Evolutionary conservation across 37 sponge, comb jelly and placozoan genomes (phyloP).

Genomic region (Chondrosia reniformis): DNA sequence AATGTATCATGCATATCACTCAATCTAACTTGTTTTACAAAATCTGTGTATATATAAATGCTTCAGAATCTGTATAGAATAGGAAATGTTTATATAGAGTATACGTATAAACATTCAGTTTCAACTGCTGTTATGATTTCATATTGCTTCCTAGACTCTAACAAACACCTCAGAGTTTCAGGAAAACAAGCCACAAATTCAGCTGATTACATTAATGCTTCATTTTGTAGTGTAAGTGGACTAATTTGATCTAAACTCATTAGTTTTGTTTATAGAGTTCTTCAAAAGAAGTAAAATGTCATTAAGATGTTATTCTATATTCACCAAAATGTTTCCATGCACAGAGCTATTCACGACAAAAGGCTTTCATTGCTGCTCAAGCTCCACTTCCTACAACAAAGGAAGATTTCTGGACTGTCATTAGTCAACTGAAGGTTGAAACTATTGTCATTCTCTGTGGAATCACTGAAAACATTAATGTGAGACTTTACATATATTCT

Average conservation of each 20-base stretch:
- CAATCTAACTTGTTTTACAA: not conserved
- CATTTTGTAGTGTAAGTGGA: not conserved
- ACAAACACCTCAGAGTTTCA: too few species aligned
- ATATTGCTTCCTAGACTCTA: too few species aligned
- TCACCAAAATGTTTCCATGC: too few species aligned
- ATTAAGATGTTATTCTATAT: not conserved
- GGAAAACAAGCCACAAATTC: not conserved
- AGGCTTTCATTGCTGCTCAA: conserved; percentile 7
- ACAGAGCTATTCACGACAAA: not conserved
- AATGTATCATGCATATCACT: too few species aligned
- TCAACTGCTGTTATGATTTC: too few species aligned
- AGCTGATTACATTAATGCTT: not conserved
- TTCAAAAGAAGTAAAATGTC: not conserved
- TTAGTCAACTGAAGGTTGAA: not conserved
- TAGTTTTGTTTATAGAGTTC: not conserved
- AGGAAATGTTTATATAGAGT: too few species aligned
- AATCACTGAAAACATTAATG: not conserved
- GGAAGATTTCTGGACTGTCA: not conserved
- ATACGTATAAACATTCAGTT: too few species aligned
- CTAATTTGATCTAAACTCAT: not conserved
- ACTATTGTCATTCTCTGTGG: conserved; percentile 10
- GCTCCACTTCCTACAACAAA: not conserved
- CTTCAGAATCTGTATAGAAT: too few species aligned
- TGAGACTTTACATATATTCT: not conserved
- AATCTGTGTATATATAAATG: not conserved